Evolutionary conservation across 2,797 vertebrate genomes (phyloP), one percentile per base, ranked within the genome.

Genomic region (Chloroceryle amazona): DNA sequence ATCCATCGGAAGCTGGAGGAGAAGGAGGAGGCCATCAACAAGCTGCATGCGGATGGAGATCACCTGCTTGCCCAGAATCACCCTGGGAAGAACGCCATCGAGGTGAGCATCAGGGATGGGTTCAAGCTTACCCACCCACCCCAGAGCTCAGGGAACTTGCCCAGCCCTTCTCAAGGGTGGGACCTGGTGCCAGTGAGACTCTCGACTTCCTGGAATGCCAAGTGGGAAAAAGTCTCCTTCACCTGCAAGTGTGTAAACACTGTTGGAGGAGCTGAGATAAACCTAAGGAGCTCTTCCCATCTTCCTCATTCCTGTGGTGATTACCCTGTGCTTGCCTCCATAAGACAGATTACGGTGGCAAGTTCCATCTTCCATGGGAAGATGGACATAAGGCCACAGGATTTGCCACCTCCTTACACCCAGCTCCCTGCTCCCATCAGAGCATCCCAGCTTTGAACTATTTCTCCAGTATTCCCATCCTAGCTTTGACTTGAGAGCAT

Each of bases 1-100:
- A 99, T 99, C 96, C 98, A 98, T 70, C 99, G 99, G 71, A 99
- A 99, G 97, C 98, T 99, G 95, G 99, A 99, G 97, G 97, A 98
- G 88, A 99, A 99, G 90, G 99, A 99, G 94, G 98, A 98, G 35
- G 98, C 98, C 62, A 79, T 99, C 97, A 99, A 99, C 90, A 99
- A 99, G 93, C 98, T 99, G 80, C 99, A 99, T 0, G 97, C 98
- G 0, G 99, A 99, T 8, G 99, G 99, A 20, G 99, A 99, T 35
- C 98, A 98, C 79, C 97, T 99, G 86, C 94, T 99, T 3, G 78
- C 97, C 1, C 81, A 98, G 1, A 97, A 98, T 9, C 99, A 99
- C 95, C 99, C 99, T 0, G 99, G 98, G 46, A 99, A 98, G 95
- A 99, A 99, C 0, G 98, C 99, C 52, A 99, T 99, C 1, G 99